phyloP scores from a whole-genome alignment of 1,140 invertebrate genomes.

The Neodiprion virginianus region DNA sequence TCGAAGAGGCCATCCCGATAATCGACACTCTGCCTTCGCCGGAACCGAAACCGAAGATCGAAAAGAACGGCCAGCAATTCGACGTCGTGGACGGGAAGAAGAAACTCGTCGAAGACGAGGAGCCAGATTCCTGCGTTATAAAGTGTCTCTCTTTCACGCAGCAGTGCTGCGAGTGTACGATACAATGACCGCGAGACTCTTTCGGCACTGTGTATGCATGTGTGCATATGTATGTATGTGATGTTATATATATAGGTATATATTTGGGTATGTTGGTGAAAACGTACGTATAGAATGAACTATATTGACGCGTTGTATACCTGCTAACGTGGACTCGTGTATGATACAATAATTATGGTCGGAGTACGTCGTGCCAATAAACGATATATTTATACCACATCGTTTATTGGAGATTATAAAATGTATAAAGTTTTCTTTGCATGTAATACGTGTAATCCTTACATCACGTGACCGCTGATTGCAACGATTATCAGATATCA shows the following conservation, averaged over 20 bases:
- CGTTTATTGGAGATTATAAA: too few relatives aligned
- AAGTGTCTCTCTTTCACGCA: slow-evolving; percentile 56
- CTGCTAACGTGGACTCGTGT: too few relatives aligned
- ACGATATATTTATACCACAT: too few relatives aligned
- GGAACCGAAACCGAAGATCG: slow-evolving; percentile 45
- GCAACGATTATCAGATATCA: too few relatives aligned
- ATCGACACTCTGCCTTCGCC: slow-evolving; percentile 39
- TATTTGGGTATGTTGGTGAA: slow-evolving; percentile 5
- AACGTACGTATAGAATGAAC: too few relatives aligned
- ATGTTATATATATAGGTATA: slow-evolving; percentile 17
- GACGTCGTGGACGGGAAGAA: slow-evolving; percentile 36
- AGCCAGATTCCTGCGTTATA: slow-evolving; percentile 53
- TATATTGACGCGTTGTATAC: too few relatives aligned
- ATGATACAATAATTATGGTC: too few relatives aligned
- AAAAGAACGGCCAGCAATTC: slow-evolving; percentile 45
- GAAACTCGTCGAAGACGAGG: slow-evolving; percentile 33
- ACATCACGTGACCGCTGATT: too few relatives aligned
- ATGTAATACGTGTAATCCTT: too few relatives aligned
- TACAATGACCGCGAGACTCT: slow-evolving; percentile 41
- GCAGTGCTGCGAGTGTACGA: slow-evolving; percentile 58
- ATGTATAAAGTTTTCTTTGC: too few relatives aligned
- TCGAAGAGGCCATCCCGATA: slow-evolving; percentile 47
- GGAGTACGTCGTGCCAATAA: too few relatives aligned
- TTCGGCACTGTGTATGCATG: not conserved
- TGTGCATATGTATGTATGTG: slow-evolving; percentile 24